Evolutionary conservation across 2,113 vertebrate genomes (phyloP).

Genomic region (Rhodinocichla rosea): DNA sequence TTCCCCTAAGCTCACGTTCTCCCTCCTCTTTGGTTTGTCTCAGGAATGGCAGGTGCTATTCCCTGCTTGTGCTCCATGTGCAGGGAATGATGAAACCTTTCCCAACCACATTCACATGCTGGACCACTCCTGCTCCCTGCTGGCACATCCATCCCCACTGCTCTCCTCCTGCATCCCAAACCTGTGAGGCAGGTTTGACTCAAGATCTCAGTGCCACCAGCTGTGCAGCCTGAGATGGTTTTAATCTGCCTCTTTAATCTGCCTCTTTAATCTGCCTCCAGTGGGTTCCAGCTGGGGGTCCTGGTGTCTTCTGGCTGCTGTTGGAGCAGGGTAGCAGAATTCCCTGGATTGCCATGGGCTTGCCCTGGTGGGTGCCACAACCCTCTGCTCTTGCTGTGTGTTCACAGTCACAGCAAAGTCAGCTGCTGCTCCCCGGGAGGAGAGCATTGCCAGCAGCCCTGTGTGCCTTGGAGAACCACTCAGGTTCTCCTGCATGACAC

Average conservation of each 20-base stretch:
- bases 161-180: neutral
- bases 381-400: neutral
- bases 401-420: neutral
- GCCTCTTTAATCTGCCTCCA: neutral
- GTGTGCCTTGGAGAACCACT: neutral
- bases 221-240: neutral
- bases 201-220: neutral
- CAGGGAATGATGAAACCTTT: neutral
- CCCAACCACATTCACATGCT: fast-evolving
- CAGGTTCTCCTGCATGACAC: neutral
- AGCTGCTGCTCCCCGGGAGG: neutral
- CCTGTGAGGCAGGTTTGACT: fast-evolving
- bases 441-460: neutral
- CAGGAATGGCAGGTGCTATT: neutral
- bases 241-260: neutral
- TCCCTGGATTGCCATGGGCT: neutral
- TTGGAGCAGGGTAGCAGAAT: neutral
- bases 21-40: neutral
- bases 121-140: neutral
- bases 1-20: neutral
- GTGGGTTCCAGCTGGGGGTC: neutral
- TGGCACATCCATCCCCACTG: neutral
- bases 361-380: fast-evolving
- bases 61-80: fast-evolving
- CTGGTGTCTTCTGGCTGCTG: neutral